A percentile compares a stretch with the other conserved stretches of the same genome.
Conservation (phyloP, 2,797 vertebrate genomes). For the Centroberyx gerrardi region DNA sequence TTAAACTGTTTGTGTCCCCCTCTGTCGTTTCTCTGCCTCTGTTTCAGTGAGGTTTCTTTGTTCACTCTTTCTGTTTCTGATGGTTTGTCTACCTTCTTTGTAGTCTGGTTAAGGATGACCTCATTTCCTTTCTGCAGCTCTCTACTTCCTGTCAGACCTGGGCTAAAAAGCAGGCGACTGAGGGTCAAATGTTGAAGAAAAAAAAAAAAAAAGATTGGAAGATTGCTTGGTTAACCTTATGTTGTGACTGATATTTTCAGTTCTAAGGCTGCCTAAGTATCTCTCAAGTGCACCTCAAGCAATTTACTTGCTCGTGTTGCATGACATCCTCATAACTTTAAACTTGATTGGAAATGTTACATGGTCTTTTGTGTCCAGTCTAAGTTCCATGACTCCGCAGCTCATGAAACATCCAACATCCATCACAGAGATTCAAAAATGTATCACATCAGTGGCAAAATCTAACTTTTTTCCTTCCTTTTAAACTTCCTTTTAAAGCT, state of each 20-base stretch:
- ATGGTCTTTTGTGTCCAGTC: constrained; percentile 11
- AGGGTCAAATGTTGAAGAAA: constrained; percentile 21
- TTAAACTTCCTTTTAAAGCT: constrained; percentile 23
- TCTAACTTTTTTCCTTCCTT: background rate
- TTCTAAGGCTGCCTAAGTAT: background rate
- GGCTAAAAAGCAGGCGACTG: constrained; percentile 11
- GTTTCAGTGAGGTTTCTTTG: constrained; percentile 24
- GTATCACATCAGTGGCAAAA: constrained; percentile 2
- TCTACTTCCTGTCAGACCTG: constrained; percentile 20
- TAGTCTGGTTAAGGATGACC: constrained; percentile 30
- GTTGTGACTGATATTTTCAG: background rate
- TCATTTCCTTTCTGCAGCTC: constrained; percentile 32
- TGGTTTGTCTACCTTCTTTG: constrained; percentile 11
- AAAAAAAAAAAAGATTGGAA: background rate
- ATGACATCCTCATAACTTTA: background rate
- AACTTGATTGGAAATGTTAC: constrained; percentile 16
- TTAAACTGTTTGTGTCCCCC: background rate
- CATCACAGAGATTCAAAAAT: background rate
- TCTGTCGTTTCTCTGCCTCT: constrained; percentile 13
- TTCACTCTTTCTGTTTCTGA: background rate
- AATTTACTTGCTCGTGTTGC: background rate
- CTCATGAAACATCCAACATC: constrained; percentile 19
- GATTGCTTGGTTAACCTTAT: background rate
- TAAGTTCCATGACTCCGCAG: background rate
- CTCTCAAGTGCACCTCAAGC: background rate